These are phyloP conservation scores for Troilus luridus DNA, from an alignment of 2,888 invertebrate species.

Conservation along the genomic window DNA sequence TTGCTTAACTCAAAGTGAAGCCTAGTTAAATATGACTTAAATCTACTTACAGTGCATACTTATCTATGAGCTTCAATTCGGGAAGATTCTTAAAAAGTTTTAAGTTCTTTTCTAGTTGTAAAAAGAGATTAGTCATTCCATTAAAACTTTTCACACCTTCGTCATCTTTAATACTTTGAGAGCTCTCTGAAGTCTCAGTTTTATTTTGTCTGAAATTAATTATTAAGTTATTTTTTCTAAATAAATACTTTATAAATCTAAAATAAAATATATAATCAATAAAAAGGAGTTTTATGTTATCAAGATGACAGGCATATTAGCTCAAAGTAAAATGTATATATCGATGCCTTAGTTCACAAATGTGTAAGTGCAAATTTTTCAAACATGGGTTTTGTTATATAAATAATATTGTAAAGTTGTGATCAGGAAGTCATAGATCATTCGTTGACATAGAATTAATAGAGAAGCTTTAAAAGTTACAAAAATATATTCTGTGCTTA, in stretches of 20 bases:
- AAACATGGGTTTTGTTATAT: too few species aligned
- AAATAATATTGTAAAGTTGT: too few species aligned
- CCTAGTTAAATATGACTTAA: neutral
- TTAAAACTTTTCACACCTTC: slow-evolving; percentile 16
- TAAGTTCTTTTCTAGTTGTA: slow-evolving; percentile 33
- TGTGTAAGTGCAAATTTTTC: too few species aligned
- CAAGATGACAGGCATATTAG: neutral
- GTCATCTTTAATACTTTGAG: neutral
- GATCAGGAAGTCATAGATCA: too few species aligned
- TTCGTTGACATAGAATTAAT: too few species aligned
- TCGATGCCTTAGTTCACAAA: too few species aligned
- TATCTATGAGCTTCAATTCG: slow-evolving; percentile 51
- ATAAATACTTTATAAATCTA: neutral
- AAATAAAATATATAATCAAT: neutral
- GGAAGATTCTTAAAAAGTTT: slow-evolving; percentile 48
- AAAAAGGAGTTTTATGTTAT: neutral
- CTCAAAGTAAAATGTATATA: neutral
- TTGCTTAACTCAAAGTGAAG: neutral
- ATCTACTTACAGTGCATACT: slow-evolving; percentile 53
- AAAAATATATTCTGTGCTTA: too few species aligned
- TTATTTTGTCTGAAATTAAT: neutral
- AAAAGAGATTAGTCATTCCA: neutral
- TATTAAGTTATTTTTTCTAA: neutral
- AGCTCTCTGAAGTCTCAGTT: slow-evolving; percentile 19
- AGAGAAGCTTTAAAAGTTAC: too few species aligned